Percentiles rank a stretch among this genome's conserved stretches.
Conservation (phyloP, 2,113 vertebrate species). For the Laticauda laticaudata region DNA sequence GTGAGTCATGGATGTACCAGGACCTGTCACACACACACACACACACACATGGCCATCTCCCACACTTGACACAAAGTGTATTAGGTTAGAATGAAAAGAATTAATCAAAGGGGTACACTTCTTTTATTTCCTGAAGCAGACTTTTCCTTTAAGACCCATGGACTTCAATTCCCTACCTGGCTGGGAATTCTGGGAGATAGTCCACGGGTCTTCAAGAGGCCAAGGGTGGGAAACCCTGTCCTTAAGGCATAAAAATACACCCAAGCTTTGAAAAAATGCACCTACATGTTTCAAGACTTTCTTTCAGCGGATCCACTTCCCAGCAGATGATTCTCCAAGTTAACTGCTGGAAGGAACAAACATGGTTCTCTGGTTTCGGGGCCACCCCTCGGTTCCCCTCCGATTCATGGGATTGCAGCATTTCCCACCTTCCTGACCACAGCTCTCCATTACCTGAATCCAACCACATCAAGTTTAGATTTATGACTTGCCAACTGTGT, state of each 20-base stretch:
- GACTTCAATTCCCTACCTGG: not conserved
- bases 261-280: not conserved
- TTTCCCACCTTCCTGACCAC: not conserved
- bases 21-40: not conserved
- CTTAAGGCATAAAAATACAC: not conserved
- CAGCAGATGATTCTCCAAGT: too few species aligned
- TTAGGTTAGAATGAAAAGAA: not conserved
- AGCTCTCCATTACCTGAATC: constrained; percentile 44
- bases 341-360: not conserved
- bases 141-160: too few species aligned
- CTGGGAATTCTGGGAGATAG: not conserved
- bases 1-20: not conserved
- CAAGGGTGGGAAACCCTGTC: not conserved
- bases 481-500: constrained; percentile 77
- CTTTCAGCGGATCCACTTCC: not conserved
- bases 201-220: not conserved
- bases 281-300: not conserved
- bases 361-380: too few species aligned
- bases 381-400: not conserved
- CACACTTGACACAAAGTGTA: not conserved
- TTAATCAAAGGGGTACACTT: not conserved
- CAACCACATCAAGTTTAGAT: constrained; percentile 68
- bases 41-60: not conserved
- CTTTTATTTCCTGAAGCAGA: too few species aligned
- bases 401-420: constrained; percentile 2